Evolutionary conservation across 2,113 vertebrate species (phyloP), one percentile per base, ranked within the genome.

Genomic region (Heterochromis multidens): DNA sequence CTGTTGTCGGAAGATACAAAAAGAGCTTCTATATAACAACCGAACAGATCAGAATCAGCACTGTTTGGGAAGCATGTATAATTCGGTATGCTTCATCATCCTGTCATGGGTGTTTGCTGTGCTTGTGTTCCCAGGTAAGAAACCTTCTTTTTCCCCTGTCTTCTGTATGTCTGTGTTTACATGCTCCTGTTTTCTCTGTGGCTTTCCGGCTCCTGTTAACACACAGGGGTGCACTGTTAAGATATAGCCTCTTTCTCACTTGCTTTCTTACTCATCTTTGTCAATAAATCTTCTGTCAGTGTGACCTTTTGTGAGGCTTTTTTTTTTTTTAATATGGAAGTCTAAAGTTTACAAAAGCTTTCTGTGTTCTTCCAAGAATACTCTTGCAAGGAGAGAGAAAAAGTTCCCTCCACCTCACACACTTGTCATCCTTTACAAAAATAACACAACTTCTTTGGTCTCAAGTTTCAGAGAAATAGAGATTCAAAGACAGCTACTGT

Each of bases 51-150:
- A 86, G 81, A 89, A 87, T 81, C 91, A 81, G 58, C 88, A 91
- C 59, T 87, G 85, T 90, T 89, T 86, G 85, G 88, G 86, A 94
- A 96, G 90, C 94, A 96, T 96, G 96, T 93, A 94, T 90, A 95
- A 94, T 79, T 94, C 95, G 21, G 86, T 93, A 58, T 96, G 92
- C 88, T 94, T 96, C 86, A 82, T 96, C 92, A 85, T 96, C 91
- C 89, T 95, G 85, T 93, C 94, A 17, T 95, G 95, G 95, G 83
- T 96, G 88, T 94, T 96, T 86, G 94, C 95, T 59, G 80, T 92
- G 82, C 94, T 96, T 87, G 89, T 96, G 52, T 96, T 96, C 87
- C 96, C 95, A 96, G 96, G 96, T 96, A 96, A 95, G 89, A 84
- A 79, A 90, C 83, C 33, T 70, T 79, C 62, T 88, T 40, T 82